phyloP scores from a whole-genome alignment of 2,888 invertebrate genomes.

The Hirtodrosophila cameraria region DNA sequence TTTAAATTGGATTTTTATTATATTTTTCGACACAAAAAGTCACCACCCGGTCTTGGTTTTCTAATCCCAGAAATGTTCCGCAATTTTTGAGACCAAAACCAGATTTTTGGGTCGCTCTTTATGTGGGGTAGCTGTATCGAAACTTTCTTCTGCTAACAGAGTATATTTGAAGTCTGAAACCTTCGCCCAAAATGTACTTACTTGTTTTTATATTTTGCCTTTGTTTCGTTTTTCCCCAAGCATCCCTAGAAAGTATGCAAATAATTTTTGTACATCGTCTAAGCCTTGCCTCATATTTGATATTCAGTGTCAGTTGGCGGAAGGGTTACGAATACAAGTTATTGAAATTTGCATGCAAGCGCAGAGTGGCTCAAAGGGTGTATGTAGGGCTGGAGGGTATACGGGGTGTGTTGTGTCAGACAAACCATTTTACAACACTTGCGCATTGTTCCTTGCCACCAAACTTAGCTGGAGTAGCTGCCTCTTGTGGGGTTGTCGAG shows the following conservation, averaged over 20 bases:
- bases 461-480: neutral
- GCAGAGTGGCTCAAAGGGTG: slow-evolving; percentile 23
- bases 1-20: no score
- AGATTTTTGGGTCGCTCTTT: no score
- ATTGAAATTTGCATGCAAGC: slow-evolving; percentile 78
- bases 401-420: slow-evolving; percentile 8
- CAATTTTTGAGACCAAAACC: no score
- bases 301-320: slow-evolving; percentile 76
- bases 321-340: slow-evolving; percentile 76
- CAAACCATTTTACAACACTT: slow-evolving; percentile 51
- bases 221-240: slow-evolving; percentile 44
- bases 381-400: neutral
- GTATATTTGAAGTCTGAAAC: no score
- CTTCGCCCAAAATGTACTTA: neutral
- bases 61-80: no score
- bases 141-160: neutral
- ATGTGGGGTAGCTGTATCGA: neutral
- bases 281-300: slow-evolving; percentile 70
- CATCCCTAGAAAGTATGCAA: slow-evolving; percentile 78
- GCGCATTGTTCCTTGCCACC: slow-evolving; percentile 9
- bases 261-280: slow-evolving; percentile 66
- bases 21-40: no score
- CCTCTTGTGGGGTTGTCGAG: slow-evolving; percentile 3
- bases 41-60: no score
- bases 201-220: slow-evolving; percentile 10